Base-by-base conservation (phyloP, 2,797 vertebrate genomes). In the Peromyscus nudipes region DNA sequence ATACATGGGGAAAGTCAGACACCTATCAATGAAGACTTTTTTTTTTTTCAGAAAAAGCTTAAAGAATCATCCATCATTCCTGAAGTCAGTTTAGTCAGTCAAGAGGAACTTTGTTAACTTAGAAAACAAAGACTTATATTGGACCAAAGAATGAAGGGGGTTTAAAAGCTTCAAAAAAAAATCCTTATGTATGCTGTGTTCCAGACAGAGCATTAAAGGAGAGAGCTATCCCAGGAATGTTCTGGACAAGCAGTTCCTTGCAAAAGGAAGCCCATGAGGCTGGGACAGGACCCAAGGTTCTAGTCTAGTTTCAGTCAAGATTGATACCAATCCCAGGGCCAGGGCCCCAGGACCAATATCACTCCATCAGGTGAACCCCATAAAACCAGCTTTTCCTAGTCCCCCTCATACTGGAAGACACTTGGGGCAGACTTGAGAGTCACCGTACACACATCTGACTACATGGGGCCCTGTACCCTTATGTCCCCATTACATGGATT, bases 71-170 rank as follows among this genome's bases (percentile, higher is more conserved):
- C 62, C 3, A 1, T 57, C 60, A 29, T 86, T 89, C 89, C 64
- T 49, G 92, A 91, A 90, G 57, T 4, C 83, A 92, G 4, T 40
- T 89, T 88, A 71, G n/a, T n/a, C 95, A 77, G 77, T 83, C 75
- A 37, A 89, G 31, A 95, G 29, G 96, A 96, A 81, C 17, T 7
- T 67, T 81, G 14, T 46, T 67, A 95, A 77, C n/a, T 93, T 80
- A 46, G 49, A 52, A 86, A 95, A 52, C 14, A 88, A 94, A 95
- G 55, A 13, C 11, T 27, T 60, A 2, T 17, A 60, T 55, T 62
- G 13, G 19, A 83, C 2, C 55, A 88, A 52, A 77, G 76, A 77
- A 73, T 4, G 25, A 16, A 76, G 71, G 79, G 73, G 17, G 82
- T 73, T 40, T 89, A 92, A 90, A 79, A 91, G 76, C 14, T 40